Conservation (phyloP, 2,888 invertebrate species). For the Microplitis deprimator region DNA sequence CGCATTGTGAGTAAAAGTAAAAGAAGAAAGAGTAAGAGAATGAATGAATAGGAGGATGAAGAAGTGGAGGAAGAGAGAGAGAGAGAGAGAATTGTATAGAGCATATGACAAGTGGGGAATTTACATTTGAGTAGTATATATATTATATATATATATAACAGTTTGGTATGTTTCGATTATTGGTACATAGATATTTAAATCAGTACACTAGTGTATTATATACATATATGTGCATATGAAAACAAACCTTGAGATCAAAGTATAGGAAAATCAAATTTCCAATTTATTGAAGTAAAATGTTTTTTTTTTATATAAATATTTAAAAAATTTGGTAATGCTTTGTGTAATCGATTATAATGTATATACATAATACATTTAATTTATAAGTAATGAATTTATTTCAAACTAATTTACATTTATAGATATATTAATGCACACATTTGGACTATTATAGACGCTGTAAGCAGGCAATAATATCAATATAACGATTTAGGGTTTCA, state of each 20-base stretch:
- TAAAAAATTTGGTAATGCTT: too few species aligned
- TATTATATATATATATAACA: conserved; percentile 16
- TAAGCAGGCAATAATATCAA: too few species aligned
- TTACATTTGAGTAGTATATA: conserved; percentile 17
- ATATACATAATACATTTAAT: too few species aligned
- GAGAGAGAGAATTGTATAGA: conserved; percentile 14
- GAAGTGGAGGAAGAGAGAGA: conserved; percentile 18
- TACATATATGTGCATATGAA: not conserved
- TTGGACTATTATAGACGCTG: too few species aligned
- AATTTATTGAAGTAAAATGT: too few species aligned
- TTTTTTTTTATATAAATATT: too few species aligned
- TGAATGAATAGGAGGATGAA: not conserved
- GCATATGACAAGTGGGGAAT: conserved; percentile 25
- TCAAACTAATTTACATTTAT: too few species aligned
- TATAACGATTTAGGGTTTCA: too few species aligned
- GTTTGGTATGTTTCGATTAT: not conserved
- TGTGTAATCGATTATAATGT: too few species aligned
- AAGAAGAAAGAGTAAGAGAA: not conserved
- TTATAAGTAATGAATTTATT: too few species aligned
- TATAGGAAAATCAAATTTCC: not conserved
- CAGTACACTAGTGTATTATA: not conserved
- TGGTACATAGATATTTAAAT: not conserved
- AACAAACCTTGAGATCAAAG: not conserved
- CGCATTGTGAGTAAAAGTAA: not conserved
- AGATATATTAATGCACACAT: too few species aligned